Base-by-base conservation (phyloP, 1,140 invertebrate species). In the Drosophila lacertosa region DNA sequence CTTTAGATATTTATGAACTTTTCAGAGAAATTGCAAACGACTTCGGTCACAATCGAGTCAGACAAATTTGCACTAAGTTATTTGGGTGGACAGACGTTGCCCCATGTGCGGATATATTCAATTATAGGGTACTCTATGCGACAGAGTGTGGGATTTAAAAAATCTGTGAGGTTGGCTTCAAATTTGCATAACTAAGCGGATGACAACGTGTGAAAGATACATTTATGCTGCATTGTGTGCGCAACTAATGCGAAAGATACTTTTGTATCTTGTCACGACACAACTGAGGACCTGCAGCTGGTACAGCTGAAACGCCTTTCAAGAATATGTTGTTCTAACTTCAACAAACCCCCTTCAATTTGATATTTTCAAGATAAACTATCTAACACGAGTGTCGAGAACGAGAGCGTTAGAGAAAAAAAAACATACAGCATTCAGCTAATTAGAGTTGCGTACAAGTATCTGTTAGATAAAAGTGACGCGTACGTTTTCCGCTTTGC, bases 71-170 rank as follows among this genome's bases (percentile, higher is more conserved):
- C 69, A 69, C 78, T 60, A 39, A 66, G 37, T 22, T 37, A 59
- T 40, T 33, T 66, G 24, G 26, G 53, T 58, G 15, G 62, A 45
- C 33, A 51, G 51, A 40, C 10, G 9, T 62, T 55, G 35, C 57
- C 45, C 15, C 33, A 24, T 55, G 44, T 58, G 59, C 82, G 82
- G 81, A 86, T 77, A 88, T 40, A 86, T 77, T 86, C 81, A 86
- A 86, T 86, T 88, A 86, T 65, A 60, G 74, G 15, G 29, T 66
- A 24, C 48, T 16, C 20, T 33, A 64, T 57, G 64, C 62, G 68
- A 72, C 26, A 42, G 50, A 69, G 32, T 54, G 40, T 54, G 70
- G 75, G 60, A 59, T 83, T 81, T 86, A 50, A 76, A 79, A 22
- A 73, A 77, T 71, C 60, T 71, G 26, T 62, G 58, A 37, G 15